phyloP scores from a whole-genome alignment of 2,113 vertebrate species.

The Holacanthus passer region DNA sequence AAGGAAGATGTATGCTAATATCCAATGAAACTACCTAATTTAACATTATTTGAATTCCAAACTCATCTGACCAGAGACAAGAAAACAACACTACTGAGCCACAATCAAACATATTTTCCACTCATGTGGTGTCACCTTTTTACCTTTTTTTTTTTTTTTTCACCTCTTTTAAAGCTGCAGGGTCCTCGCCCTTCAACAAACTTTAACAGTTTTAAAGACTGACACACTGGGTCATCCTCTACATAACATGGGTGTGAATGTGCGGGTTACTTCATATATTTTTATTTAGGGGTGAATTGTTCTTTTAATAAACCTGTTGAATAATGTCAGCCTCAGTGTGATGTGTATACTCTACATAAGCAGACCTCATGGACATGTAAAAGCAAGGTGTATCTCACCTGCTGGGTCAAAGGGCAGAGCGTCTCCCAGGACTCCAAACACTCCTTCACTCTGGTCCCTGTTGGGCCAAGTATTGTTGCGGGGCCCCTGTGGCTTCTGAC shows the following conservation, averaged over 20 bases:
- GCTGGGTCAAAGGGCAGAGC: constrained; percentile 97
- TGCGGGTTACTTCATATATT: background rate
- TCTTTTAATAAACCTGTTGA: background rate
- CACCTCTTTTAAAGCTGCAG: background rate
- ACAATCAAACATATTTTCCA: background rate
- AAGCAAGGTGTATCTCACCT: constrained; percentile 82
- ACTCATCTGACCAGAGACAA: background rate
- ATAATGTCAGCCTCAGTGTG: background rate
- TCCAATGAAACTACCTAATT: background rate
- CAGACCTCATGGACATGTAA: background rate
- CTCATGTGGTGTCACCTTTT: background rate
- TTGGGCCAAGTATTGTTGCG: constrained; percentile 99
- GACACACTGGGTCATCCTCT: background rate
- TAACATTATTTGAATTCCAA: background rate
- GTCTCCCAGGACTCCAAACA: constrained; percentile 95
- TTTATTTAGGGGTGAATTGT: background rate
- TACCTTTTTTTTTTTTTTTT: no score
- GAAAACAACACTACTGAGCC: background rate
- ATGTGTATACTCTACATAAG: background rate
- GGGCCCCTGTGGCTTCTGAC: constrained; percentile 95
- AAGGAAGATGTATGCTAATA: background rate
- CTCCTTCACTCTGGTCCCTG: constrained; percentile 95
- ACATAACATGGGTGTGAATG: background rate
- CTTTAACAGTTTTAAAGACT: background rate
- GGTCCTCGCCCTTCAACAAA: background rate